A percentile compares a stretch with the other conserved stretches of the same genome.
These are phyloP conservation scores for Nasonovia ribisnigri DNA, from an alignment of 2,888 invertebrate genomes.

Conservation along the genomic window DNA sequence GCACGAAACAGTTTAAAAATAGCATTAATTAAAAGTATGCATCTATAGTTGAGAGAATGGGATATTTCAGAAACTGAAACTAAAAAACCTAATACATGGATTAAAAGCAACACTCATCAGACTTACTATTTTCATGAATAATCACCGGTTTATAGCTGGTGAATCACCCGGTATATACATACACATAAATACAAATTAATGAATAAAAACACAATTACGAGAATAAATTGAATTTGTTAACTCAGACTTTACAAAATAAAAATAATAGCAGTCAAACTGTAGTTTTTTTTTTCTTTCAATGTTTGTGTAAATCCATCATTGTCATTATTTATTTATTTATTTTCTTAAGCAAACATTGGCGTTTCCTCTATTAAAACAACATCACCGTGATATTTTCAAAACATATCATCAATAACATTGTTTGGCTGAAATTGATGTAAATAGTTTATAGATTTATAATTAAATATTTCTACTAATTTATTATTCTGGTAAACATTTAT, in stretches of 20 bases:
- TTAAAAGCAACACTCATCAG: not conserved
- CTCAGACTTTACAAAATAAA: not conserved
- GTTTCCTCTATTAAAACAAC: conserved; percentile 17
- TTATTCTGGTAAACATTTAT: not conserved
- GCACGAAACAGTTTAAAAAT: not conserved
- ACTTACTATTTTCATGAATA: not conserved
- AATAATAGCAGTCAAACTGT: not conserved
- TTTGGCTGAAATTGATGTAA: not conserved
- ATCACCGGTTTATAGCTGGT: not conserved
- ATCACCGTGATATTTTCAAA: not conserved
- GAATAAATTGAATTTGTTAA: not conserved
- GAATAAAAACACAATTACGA: not conserved
- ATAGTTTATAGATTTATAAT: not conserved
- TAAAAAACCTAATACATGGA: not conserved
- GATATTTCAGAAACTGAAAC: not conserved
- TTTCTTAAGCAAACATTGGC: not conserved
- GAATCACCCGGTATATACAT: not conserved
- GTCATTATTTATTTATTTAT: not conserved
- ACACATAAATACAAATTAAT: not conserved
- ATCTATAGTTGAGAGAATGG: not conserved
- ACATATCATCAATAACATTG: not conserved
- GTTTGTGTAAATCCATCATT: conserved; percentile 13
- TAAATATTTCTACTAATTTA: not conserved
- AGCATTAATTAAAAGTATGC: not conserved
- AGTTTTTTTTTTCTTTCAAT: not conserved